A percentile compares a stretch with the other conserved stretches of the same genome.
phyloP scores from a whole-genome alignment of 2,113 vertebrate genomes.

The Speoplatyrhinus poulsoni region DNA sequence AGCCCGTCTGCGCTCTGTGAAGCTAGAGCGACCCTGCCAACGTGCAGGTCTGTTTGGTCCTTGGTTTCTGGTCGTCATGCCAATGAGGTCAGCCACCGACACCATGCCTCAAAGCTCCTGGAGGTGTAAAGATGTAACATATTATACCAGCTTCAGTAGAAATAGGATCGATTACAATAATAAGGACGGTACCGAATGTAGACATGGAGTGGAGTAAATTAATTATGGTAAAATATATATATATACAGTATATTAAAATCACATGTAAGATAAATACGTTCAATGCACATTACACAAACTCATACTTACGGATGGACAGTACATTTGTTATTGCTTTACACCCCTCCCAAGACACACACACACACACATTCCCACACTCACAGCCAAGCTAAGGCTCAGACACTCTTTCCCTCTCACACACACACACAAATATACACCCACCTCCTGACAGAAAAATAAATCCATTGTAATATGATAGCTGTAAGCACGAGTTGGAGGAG shows the following conservation, averaged over 20 bases:
- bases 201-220: background rate
- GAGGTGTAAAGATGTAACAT: background rate
- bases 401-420: slow-evolving; percentile 1
- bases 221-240: too few species aligned
- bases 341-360: background rate
- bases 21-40: slow-evolving; percentile 26
- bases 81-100: slow-evolving; percentile 56
- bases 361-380: slow-evolving; percentile 16
- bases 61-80: slow-evolving; percentile 55
- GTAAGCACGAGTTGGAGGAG: slow-evolving; percentile 30
- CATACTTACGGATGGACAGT: slow-evolving; percentile 16
- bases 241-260: too few species aligned
- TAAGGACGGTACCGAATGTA: too few species aligned
- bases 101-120: slow-evolving; percentile 36
- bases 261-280: too few species aligned
- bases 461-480: slow-evolving; percentile 71
- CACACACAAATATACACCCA: slow-evolving; percentile 23
- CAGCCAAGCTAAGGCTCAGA: background rate
- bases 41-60: background rate
- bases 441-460: slow-evolving; percentile 63
- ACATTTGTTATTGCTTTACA: background rate
- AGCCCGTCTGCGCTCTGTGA: slow-evolving; percentile 11
- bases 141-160: too few species aligned
- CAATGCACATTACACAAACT: slow-evolving; percentile 17
- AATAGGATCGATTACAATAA: too few species aligned